These are phyloP conservation scores for Drosophila differens DNA, from an alignment of 2,888 invertebrate species.

Conservation along the genomic window DNA sequence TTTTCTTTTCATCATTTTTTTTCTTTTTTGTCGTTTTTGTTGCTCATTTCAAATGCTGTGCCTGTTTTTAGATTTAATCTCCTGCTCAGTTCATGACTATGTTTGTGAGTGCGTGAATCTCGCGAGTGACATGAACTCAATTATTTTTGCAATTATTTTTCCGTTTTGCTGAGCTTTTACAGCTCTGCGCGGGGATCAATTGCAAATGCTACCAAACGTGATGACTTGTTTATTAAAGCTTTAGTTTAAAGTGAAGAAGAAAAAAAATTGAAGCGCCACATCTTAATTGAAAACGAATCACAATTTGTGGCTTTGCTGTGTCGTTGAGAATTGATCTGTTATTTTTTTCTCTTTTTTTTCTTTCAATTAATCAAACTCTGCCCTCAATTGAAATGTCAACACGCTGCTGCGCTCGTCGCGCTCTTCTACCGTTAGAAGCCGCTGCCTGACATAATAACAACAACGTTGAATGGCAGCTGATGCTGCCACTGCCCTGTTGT, in stretches of 20 bases:
- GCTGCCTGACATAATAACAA: constrained; percentile 68
- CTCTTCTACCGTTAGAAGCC: constrained; percentile 41
- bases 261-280: constrained; percentile 12
- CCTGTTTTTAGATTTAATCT: constrained; percentile 30
- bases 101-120: constrained; percentile 41
- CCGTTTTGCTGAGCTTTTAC: constrained; percentile 42
- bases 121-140: constrained; percentile 76
- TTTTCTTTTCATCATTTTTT: not conserved
- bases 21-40: not conserved
- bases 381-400: constrained; percentile 77
- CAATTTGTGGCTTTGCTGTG: constrained; percentile 42
- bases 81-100: not conserved
- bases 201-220: constrained; percentile 35
- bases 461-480: constrained; percentile 24
- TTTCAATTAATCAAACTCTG: constrained; percentile 64
- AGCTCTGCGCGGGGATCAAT: constrained; percentile 27
- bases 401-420: constrained; percentile 7
- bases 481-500: constrained; percentile 31
- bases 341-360: constrained; percentile 41
- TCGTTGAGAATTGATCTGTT: constrained; percentile 41
- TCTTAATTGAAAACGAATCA: constrained; percentile 44
- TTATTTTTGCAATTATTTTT: constrained; percentile 76
- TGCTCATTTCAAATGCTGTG: constrained; percentile 6
- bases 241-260: not conserved
- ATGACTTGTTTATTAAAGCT: constrained; percentile 19